Conservation (phyloP, 2,113 vertebrate species). For the Amia ocellicauda region DNA sequence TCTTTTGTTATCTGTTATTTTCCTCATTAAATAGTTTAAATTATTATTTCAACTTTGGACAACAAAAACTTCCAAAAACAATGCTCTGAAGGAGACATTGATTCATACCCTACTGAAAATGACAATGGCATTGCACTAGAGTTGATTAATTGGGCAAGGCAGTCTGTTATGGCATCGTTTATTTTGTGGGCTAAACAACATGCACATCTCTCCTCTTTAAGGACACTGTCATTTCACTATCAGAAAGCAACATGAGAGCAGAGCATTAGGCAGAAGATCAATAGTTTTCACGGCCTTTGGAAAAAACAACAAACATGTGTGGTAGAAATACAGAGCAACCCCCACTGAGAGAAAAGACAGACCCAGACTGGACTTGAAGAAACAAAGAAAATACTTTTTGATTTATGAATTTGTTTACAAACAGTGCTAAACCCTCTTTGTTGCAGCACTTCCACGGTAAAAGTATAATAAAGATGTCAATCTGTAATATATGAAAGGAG, state of each 20-base stretch:
- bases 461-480: too few relatives aligned
- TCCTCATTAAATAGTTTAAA: too few relatives aligned
- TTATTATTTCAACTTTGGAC: too few relatives aligned
- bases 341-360: neutral
- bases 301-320: neutral
- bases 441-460: too few relatives aligned
- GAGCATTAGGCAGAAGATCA: neutral
- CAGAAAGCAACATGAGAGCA: neutral
- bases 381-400: too few relatives aligned
- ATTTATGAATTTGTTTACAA: too few relatives aligned
- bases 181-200: constrained; percentile 5
- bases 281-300: neutral
- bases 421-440: too few relatives aligned
- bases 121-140: neutral
- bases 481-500: too few relatives aligned
- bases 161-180: neutral
- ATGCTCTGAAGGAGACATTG: neutral
- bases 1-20: too few relatives aligned
- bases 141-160: neutral
- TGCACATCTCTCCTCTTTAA: neutral
- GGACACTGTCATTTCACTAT: neutral
- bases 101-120: neutral
- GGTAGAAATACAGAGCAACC: neutral
- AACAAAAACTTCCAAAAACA: too few relatives aligned
- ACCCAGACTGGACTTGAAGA: too few relatives aligned